Base-by-base conservation (phyloP, 2,888 invertebrate species). In the Alloplasta piceator region DNA sequence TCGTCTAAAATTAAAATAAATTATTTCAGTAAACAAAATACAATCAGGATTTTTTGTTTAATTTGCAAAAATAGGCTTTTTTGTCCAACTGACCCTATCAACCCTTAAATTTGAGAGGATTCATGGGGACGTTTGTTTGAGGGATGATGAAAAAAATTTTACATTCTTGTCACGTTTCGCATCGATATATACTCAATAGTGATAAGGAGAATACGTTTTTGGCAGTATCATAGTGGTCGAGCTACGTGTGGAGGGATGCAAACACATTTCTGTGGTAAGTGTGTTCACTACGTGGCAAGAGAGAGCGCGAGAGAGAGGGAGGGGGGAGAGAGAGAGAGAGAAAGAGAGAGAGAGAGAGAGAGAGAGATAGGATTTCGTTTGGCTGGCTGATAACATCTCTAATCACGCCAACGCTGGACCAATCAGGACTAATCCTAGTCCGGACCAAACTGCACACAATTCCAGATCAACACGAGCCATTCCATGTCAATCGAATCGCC, bases 401-500 rank as follows among this genome's bases (percentile, higher is more conserved):
- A 92, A 92, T 92, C 92, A 92, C 91, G 90, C 89, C 90, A 90
- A 87, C 89, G 90, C 88, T 88, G 91, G 91, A 91, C 92, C 92
- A 92, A 92, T 92, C 92, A 91, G 90, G 91, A 88, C 89, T 91
- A 91, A 91, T 91, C 91, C 91, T 86, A 87, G 88, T 85, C 74
- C 52, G 64, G 64, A 81, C 86, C 85, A 87, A 88, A 87, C 80
- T 58, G 56, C 68, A 70, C 72, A 46, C 76, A 7, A 56, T 71
- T 39, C 73, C 48, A 26, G 26, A 26, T 26, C 1, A 26, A 26
- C 26, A 26, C 26, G 3, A 26, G 26, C 26, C 26, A 26, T 26
- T 26, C 26, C 26, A 26, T 26, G 26, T 26, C 26, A 26, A 26
- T 26, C 26, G 26, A 26, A 26, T 26, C 26, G 3, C 26, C 26